Evolutionary conservation across 1,140 invertebrate species (phyloP).

Genomic region (Neelides sp.): DNA sequence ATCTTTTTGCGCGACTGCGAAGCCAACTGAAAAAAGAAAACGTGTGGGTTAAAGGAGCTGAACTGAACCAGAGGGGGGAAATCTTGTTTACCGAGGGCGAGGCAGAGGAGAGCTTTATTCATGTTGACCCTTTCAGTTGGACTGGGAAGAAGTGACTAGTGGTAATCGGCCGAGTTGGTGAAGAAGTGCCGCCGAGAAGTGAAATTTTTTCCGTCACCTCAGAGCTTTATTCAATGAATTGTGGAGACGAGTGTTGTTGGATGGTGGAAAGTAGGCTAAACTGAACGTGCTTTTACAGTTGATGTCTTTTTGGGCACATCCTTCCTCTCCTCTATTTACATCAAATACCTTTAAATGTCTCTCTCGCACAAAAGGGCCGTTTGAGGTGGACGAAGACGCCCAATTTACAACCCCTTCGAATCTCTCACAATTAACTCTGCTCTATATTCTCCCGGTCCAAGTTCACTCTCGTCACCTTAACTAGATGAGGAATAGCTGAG

Average conservation of each 20-base stretch:
- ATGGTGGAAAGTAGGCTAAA: conserved; percentile 8
- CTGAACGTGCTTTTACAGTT: conserved; percentile 8
- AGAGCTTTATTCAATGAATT: neutral
- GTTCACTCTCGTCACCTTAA: too few relatives aligned
- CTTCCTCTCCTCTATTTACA: neutral
- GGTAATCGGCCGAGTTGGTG: neutral
- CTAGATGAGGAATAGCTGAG: too few relatives aligned
- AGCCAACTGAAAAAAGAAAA: conserved; percentile 18
- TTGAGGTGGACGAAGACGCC: too few relatives aligned
- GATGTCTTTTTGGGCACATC: conserved; percentile 6
- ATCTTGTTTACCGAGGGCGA: conserved; percentile 7
- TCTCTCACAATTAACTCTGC: too few relatives aligned
- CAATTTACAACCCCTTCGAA: too few relatives aligned
- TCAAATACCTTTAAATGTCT: too few relatives aligned
- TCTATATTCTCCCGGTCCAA: too few relatives aligned
- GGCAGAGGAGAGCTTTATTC: neutral
- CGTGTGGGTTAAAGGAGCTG: neutral
- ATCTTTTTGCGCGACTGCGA: conserved; percentile 41
- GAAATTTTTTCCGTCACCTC: conserved; percentile 8
- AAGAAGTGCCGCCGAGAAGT: too few relatives aligned
- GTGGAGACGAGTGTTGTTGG: neutral
- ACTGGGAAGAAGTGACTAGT: conserved; percentile 1
- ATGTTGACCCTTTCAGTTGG: neutral
- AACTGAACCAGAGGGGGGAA: neutral
- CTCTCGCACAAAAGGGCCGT: too few relatives aligned